Evolutionary conservation across 2,888 invertebrate species (phyloP).

Genomic region (Spatulosminthurus flaviceps): DNA sequence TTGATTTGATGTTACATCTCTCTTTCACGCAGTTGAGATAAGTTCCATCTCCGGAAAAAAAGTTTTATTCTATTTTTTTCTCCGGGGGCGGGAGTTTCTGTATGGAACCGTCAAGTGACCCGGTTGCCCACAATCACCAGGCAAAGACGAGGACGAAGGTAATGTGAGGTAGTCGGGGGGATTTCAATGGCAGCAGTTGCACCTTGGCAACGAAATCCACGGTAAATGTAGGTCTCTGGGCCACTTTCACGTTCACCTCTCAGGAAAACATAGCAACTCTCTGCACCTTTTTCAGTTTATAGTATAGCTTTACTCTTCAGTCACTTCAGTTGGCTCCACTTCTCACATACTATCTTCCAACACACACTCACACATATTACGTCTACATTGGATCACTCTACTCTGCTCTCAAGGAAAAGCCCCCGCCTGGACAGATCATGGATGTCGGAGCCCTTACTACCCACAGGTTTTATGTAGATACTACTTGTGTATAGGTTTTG

Average conservation of each 20-base stretch:
- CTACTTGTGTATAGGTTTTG: no score
- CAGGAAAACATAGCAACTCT: constrained; percentile 25
- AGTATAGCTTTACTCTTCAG: constrained; percentile 22
- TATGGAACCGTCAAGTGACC: constrained; percentile 35
- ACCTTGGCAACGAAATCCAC: constrained; percentile 56
- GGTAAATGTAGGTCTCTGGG: constrained; percentile 86
- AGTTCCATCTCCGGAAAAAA: constrained; percentile 21
- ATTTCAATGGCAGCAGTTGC: constrained; percentile 54
- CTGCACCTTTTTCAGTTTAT: no score
- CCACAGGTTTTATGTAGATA: constrained; percentile 31
- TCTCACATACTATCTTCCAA: not conserved
- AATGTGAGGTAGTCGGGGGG: constrained; percentile 28
- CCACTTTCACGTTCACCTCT: constrained; percentile 71
- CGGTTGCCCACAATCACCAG: constrained; percentile 27
- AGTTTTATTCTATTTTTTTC: no score
- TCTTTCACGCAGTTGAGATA: constrained; percentile 19
- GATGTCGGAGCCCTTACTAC: constrained; percentile 34
- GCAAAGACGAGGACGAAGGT: constrained; percentile 15
- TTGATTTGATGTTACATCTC: constrained; percentile 26
- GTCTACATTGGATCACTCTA: constrained; percentile 27
- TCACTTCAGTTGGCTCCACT: constrained; percentile 21
- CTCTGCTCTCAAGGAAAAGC: no score
- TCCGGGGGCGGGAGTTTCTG: constrained; percentile 33
- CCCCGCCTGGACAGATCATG: constrained; percentile 35
- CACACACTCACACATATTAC: constrained; percentile 26